Percentiles rank a stretch among this genome's conserved stretches.
Evolutionary conservation across 1,140 invertebrate species (phyloP).

Genomic region (Dreissena rostriformis): DNA sequence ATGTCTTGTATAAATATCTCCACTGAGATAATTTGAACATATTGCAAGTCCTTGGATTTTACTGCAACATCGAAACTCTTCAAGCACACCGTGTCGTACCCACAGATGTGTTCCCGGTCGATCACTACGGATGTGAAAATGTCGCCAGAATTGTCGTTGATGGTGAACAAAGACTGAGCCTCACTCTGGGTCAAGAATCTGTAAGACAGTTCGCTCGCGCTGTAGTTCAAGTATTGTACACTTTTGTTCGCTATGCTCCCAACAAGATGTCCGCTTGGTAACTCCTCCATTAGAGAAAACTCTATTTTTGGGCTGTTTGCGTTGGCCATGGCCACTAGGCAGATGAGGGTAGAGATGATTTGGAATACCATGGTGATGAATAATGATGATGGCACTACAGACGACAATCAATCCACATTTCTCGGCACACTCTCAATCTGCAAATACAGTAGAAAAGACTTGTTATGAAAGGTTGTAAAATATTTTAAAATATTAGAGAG

Average conservation of each 20-base stretch:
- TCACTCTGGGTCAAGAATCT: slow-evolving; percentile 21
- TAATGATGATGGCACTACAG: background rate
- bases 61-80: slow-evolving; percentile 46
- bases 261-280: slow-evolving; percentile 31
- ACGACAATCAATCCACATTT: slow-evolving; percentile 15
- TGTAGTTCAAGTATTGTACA: slow-evolving; percentile 11
- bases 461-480: too few species aligned
- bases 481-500: too few species aligned
- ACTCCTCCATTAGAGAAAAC: slow-evolving; percentile 38
- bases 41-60: slow-evolving; percentile 21
- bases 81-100: slow-evolving; percentile 21
- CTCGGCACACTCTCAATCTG: slow-evolving; percentile 11
- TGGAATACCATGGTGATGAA: slow-evolving; percentile 30
- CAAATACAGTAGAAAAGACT: slow-evolving; percentile 23
- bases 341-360: slow-evolving; percentile 11
- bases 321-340: background rate
- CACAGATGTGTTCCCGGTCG: slow-evolving; percentile 39
- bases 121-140: slow-evolving; percentile 39
- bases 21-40: slow-evolving; percentile 50
- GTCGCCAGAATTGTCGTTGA: slow-evolving; percentile 44
- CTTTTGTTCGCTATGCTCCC: slow-evolving; percentile 35
- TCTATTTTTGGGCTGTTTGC: slow-evolving; percentile 10
- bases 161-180: slow-evolving; percentile 35
- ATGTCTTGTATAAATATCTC: slow-evolving; percentile 66
- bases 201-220: background rate